Percentiles rank a stretch among this genome's conserved stretches.
Evolutionary conservation across 2,888 invertebrate species (phyloP).

Genomic region (Oligia strigilis): DNA sequence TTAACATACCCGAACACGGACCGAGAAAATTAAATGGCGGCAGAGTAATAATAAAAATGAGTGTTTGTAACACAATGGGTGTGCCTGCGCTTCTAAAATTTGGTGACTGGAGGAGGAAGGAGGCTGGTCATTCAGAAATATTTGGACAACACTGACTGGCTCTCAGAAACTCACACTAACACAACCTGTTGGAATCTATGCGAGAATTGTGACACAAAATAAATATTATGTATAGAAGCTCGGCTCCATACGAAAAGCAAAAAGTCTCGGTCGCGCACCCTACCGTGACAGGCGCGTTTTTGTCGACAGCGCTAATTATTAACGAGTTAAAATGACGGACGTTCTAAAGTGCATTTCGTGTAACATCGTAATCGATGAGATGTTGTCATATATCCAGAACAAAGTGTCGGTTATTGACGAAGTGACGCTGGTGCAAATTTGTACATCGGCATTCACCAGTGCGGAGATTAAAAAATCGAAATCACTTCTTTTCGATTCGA

Average conservation of each 20-base stretch:
- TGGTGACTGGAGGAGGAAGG: slow-evolving; percentile 49
- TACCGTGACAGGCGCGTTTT: no score
- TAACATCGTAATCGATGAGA: no score
- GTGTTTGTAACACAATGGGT: slow-evolving; percentile 80
- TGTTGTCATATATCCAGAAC: no score
- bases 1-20: slow-evolving; percentile 74
- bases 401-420: no score
- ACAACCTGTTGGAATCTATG: slow-evolving; percentile 10
- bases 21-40: slow-evolving; percentile 81
- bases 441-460: no score
- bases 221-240: not conserved
- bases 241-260: not conserved
- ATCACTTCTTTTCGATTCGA: no score
- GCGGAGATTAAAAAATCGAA: no score
- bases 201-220: not conserved
- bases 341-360: no score
- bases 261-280: no score
- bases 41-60: slow-evolving; percentile 81
- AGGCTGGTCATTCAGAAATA: slow-evolving; percentile 42
- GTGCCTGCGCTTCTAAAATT: slow-evolving; percentile 75
- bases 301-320: no score
- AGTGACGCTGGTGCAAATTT: no score
- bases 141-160: slow-evolving; percentile 22
- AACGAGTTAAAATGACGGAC: no score
- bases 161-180: slow-evolving; percentile 18